These are phyloP conservation scores for Furcula furcula DNA, from an alignment of 2,888 invertebrate species.

Conservation along the genomic window DNA sequence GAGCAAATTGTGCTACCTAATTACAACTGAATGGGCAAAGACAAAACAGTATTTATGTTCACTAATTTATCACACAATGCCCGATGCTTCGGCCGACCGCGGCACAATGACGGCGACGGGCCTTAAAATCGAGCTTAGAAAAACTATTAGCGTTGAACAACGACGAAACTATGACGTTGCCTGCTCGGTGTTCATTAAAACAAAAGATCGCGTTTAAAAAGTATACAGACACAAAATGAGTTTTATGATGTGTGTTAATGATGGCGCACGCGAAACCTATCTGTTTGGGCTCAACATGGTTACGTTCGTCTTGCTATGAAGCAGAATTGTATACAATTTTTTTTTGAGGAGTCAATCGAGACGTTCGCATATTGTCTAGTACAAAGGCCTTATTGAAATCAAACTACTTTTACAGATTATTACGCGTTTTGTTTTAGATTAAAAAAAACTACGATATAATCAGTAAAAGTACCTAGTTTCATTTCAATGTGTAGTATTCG, in stretches of 20 bases:
- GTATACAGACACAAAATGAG: constrained; percentile 71
- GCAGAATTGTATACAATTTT: too few relatives aligned
- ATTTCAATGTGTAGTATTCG: too few relatives aligned
- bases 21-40: constrained; percentile 70
- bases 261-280: constrained; percentile 14
- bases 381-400: too few relatives aligned
- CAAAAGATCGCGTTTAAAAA: constrained; percentile 56
- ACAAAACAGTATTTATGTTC: constrained; percentile 80
- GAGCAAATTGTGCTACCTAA: constrained; percentile 80
- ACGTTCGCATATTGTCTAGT: too few relatives aligned
- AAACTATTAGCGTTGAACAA: constrained; percentile 62
- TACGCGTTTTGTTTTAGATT: too few relatives aligned
- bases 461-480: too few relatives aligned
- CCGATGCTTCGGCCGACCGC: constrained; percentile 66
- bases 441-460: too few relatives aligned
- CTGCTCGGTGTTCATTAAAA: constrained; percentile 55
- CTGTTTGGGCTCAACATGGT: constrained; percentile 17
- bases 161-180: constrained; percentile 54
- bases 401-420: too few relatives aligned
- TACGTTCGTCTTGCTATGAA: too few relatives aligned
- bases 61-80: constrained; percentile 77
- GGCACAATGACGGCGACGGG: constrained; percentile 51
- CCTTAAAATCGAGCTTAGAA: constrained; percentile 70
- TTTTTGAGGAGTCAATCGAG: too few relatives aligned
- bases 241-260: constrained; percentile 65